Evolutionary conservation across 2,888 invertebrate species (phyloP).

Genomic region (Brassicogethes aeneus): DNA sequence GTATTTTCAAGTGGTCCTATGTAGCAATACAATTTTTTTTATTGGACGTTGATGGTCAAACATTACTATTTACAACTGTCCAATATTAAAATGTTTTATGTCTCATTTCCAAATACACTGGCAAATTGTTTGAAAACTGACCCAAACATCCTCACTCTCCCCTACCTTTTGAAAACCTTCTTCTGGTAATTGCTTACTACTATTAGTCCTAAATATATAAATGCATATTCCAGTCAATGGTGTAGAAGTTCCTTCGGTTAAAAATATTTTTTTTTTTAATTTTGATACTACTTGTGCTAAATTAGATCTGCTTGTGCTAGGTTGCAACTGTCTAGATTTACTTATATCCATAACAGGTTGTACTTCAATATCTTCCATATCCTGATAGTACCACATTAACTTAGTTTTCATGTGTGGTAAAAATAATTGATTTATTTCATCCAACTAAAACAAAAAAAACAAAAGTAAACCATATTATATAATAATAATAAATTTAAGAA

Average conservation of each 20-base stretch:
- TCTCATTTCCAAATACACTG: too few relatives aligned
- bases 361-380: constrained; percentile 59
- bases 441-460: constrained; percentile 57
- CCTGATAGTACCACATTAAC: constrained; percentile 83
- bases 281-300: constrained; percentile 35
- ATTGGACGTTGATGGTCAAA: neutral
- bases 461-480: neutral
- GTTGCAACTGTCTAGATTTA: constrained; percentile 30
- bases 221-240: constrained; percentile 75
- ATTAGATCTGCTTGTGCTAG: constrained; percentile 33
- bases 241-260: constrained; percentile 78
- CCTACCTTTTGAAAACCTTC: constrained; percentile 83
- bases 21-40: too few relatives aligned
- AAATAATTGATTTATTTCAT: constrained; percentile 81
- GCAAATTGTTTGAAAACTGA: too few relatives aligned
- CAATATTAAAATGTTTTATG: neutral
- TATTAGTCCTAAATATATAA: constrained; percentile 78
- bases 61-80: neutral
- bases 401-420: constrained; percentile 78
- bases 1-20: too few relatives aligned
- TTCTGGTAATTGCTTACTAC: constrained; percentile 77
- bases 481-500: too few relatives aligned
- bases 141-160: neutral
- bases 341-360: constrained; percentile 29
- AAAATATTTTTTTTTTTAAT: constrained; percentile 66